Conservation (phyloP, 2,113 vertebrate genomes). For the Semnornis frantzii region DNA sequence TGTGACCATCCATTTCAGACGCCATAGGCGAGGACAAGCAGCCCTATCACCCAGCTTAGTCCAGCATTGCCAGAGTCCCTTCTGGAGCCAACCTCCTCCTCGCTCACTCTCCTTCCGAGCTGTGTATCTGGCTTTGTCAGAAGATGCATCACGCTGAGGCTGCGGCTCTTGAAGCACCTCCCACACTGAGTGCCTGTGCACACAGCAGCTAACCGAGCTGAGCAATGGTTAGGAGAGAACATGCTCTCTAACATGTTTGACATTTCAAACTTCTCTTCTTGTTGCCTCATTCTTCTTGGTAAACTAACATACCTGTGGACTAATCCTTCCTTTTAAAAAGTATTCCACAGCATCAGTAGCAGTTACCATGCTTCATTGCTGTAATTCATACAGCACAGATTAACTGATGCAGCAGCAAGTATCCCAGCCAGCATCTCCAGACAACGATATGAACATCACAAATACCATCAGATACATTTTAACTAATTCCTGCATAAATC, state of each 20-base stretch:
- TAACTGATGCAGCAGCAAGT: not conserved
- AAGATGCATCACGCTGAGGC: no score
- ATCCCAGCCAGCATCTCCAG: no score
- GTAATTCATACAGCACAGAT: not conserved
- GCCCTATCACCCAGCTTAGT: not conserved
- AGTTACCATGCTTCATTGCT: not conserved
- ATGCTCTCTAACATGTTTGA: accelerated
- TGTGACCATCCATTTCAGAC: not conserved
- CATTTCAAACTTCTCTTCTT: not conserved
- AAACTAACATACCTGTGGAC: not conserved
- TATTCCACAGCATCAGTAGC: not conserved
- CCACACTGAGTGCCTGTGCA: accelerated
- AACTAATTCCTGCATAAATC: not conserved
- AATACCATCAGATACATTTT: not conserved
- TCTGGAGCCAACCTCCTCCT: accelerated
- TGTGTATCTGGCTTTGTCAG: not conserved
- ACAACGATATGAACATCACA: not conserved
- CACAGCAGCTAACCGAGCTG: not conserved
- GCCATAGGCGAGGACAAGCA: accelerated
- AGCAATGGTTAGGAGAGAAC: accelerated
- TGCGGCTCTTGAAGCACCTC: accelerated
- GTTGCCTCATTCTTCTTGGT: not conserved
- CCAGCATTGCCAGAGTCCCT: accelerated
- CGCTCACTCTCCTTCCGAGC: not conserved
- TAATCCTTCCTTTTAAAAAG: not conserved